Percentiles rank a stretch among this genome's conserved stretches.
Conservation (phyloP, 2,797 vertebrate species). For the Heteromormyrus szaboi region DNA sequence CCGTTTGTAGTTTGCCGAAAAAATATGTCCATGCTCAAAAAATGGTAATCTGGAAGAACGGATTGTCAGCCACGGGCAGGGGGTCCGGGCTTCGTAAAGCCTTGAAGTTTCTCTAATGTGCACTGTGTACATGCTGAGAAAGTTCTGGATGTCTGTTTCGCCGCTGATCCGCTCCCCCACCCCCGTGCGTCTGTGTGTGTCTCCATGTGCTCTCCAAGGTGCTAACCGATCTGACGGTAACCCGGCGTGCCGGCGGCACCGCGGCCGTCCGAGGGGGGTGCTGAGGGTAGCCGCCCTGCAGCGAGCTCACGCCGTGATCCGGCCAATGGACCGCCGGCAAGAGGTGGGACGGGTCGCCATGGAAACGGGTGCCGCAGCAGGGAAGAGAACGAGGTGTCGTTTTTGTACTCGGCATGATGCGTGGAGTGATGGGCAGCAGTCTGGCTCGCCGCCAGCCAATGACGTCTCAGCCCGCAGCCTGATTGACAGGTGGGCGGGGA, state of each 20-base stretch:
- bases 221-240: constrained; percentile 66
- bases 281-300: constrained; percentile 75
- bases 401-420: neutral
- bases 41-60: neutral
- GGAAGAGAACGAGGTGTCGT: constrained; percentile 1
- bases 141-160: neutral
- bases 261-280: constrained; percentile 56
- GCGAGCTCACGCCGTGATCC: constrained; percentile 43
- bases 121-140: neutral
- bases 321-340: constrained; percentile 9
- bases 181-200: neutral
- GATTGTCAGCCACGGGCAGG: neutral
- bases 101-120: neutral
- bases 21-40: neutral
- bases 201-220: constrained; percentile 1
- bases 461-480: constrained; percentile 66
- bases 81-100: neutral
- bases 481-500: constrained; percentile 55
- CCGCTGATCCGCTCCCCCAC: neutral
- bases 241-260: constrained; percentile 59
- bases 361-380: constrained; percentile 50
- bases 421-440: constrained; percentile 38
- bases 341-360: constrained; percentile 23
- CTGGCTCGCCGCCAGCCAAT: constrained; percentile 54
- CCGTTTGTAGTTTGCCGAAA: neutral